Conservation (phyloP, 2,113 vertebrate species). For the Eleginops maclovinus region DNA sequence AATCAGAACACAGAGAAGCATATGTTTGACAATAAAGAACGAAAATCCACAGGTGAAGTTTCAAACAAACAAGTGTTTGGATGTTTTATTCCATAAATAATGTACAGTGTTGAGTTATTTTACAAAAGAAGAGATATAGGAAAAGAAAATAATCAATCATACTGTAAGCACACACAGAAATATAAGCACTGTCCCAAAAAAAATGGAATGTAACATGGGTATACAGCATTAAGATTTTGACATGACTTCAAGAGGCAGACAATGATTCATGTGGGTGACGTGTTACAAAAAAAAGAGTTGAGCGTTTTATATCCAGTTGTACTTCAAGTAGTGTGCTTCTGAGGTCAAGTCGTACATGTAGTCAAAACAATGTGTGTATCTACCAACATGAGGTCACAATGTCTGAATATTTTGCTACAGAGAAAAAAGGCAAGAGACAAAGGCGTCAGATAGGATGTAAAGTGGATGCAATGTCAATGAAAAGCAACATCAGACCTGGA, state of each 20-base stretch:
- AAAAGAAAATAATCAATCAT: conserved; percentile 68
- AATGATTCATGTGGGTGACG: conserved; percentile 77
- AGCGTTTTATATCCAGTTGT: conserved; percentile 57
- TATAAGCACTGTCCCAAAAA: conserved; percentile 71
- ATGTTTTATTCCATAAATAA: conserved; percentile 85
- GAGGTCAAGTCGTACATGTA: conserved; percentile 73
- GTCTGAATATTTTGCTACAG: conserved; percentile 75
- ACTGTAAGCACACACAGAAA: conserved; percentile 71
- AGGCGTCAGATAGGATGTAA: conserved; percentile 35
- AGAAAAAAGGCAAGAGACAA: conserved; percentile 70
- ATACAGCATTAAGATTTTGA: conserved; percentile 71
- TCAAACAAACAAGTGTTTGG: conserved; percentile 79
- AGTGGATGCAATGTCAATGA: conserved; percentile 44
- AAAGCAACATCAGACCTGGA: conserved; percentile 53
- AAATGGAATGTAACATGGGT: conserved; percentile 76
- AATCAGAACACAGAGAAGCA: conserved; percentile 58
- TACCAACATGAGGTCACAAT: conserved; percentile 70
- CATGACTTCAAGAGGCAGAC: conserved; percentile 74
- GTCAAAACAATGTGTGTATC: conserved; percentile 62
- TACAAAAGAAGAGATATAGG: conserved; percentile 72
- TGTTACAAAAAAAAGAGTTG: conserved; percentile 52
- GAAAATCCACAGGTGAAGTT: conserved; percentile 81
- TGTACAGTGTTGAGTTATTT: conserved; percentile 74
- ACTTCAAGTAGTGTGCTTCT: conserved; percentile 75
- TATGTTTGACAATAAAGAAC: conserved; percentile 76